A percentile compares a stretch with the other conserved stretches of the same genome.
Evolutionary conservation across 30 jellyfish, hydroid and myxozoan genomes (phyloP).

Genomic region (Pseudorhiza aurosa): DNA sequence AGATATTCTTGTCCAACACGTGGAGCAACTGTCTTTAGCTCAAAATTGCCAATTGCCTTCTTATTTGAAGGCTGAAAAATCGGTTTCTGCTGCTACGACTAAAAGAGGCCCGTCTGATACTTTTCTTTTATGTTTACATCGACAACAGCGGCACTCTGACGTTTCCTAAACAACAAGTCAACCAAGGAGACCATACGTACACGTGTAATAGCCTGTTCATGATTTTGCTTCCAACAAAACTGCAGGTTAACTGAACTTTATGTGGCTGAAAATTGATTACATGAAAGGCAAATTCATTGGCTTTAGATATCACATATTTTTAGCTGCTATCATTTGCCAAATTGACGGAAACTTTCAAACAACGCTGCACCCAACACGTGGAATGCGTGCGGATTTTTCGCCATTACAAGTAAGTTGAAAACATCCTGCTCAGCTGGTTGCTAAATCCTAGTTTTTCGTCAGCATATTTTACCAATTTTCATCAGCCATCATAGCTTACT

Average conservation of each 20-base stretch:
- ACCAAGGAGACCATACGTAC: constrained; percentile 23
- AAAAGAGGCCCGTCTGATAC: not conserved
- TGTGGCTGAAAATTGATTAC: not conserved
- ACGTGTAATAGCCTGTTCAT: constrained; percentile 1
- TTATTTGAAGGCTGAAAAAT: not conserved
- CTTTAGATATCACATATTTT: not conserved
- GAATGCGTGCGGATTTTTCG: constrained; percentile 73
- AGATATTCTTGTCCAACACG: not conserved
- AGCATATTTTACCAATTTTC: constrained; percentile 3
- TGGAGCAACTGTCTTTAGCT: not conserved
- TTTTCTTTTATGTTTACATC: not conserved
- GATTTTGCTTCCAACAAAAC: not conserved
- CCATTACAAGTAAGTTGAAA: constrained; percentile 27
- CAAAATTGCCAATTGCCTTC: not conserved
- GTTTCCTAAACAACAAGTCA: constrained; percentile 18
- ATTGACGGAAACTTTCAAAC: not conserved
- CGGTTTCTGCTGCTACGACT: not conserved
- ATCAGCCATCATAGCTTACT: not conserved
- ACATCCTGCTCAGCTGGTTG: constrained; percentile 50
- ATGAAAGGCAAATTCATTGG: not conserved
- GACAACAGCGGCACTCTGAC: constrained; percentile 9
- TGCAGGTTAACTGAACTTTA: not conserved
- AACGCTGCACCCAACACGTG: constrained; percentile 46
- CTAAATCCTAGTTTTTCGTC: constrained; percentile 41
- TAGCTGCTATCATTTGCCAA: not conserved